phyloP scores from a whole-genome alignment of 2,113 vertebrate genomes.

The Ginglymostoma cirratum region DNA sequence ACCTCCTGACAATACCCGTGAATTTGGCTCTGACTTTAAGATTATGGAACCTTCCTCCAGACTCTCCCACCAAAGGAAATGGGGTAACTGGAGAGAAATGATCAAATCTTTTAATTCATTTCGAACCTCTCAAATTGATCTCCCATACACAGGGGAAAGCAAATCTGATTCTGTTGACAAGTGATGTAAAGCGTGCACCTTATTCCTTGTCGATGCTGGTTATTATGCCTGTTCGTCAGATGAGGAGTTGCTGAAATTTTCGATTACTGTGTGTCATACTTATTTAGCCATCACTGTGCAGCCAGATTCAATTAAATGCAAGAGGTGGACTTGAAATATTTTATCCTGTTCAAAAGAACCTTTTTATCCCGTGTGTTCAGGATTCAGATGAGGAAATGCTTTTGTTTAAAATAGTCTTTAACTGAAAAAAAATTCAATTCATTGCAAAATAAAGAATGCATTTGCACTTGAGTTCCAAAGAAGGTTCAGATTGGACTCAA shows the following conservation, averaged over 20 bases:
- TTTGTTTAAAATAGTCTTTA: neutral
- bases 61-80: neutral
- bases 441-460: too few relatives aligned
- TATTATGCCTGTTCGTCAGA: neutral
- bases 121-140: neutral
- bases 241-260: neutral
- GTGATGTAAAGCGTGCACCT: neutral
- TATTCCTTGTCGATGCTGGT: neutral
- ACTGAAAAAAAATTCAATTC: too few relatives aligned
- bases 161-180: neutral
- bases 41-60: neutral
- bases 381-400: neutral
- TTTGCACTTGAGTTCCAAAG: too few relatives aligned
- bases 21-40: neutral
- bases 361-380: neutral
- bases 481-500: too few relatives aligned
- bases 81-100: neutral
- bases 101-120: neutral
- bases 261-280: neutral
- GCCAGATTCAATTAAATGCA: conserved; percentile 4
- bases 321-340: neutral
- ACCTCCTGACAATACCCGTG: neutral
- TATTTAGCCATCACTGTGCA: neutral
- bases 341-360: neutral
- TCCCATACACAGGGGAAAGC: neutral